Conservation (phyloP, 2,888 invertebrate genomes). For the Machimus rusticus region DNA sequence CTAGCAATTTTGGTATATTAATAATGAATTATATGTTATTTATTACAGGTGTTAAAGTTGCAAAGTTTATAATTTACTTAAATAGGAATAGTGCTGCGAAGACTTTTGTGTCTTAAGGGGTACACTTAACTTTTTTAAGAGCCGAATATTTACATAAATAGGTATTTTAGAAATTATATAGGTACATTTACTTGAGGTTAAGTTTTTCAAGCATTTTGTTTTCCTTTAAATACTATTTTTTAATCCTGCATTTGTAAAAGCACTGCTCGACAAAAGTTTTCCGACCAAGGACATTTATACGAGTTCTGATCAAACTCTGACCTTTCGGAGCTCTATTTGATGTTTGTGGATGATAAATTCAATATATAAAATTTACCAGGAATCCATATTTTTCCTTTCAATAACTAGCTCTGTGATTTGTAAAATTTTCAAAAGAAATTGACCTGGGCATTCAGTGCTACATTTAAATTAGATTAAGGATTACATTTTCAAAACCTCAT, state of each 20-base stretch:
- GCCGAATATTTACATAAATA: background rate
- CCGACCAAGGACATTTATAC: background rate
- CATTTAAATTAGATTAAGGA: no score
- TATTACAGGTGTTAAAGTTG: conserved; percentile 16
- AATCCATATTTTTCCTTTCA: no score
- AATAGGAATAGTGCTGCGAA: background rate
- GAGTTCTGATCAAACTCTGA: background rate
- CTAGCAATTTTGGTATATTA: conserved; percentile 7
- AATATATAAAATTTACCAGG: no score
- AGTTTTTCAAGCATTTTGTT: no score
- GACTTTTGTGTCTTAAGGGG: background rate
- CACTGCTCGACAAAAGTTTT: background rate
- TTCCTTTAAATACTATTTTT: background rate
- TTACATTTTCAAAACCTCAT: no score
- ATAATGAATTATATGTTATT: background rate
- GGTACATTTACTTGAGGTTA: background rate
- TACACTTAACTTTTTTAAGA: background rate
- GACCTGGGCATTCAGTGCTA: no score
- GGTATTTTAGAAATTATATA: background rate
- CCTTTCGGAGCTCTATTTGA: no score
- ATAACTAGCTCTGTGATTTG: no score
- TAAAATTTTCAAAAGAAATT: no score
- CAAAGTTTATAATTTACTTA: conserved; percentile 20
- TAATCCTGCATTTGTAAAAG: no score
- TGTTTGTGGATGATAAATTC: no score